Evolutionary conservation across 2,888 invertebrate genomes (phyloP), one percentile per base, ranked within the genome.

Genomic region (Oligia strigilis): DNA sequence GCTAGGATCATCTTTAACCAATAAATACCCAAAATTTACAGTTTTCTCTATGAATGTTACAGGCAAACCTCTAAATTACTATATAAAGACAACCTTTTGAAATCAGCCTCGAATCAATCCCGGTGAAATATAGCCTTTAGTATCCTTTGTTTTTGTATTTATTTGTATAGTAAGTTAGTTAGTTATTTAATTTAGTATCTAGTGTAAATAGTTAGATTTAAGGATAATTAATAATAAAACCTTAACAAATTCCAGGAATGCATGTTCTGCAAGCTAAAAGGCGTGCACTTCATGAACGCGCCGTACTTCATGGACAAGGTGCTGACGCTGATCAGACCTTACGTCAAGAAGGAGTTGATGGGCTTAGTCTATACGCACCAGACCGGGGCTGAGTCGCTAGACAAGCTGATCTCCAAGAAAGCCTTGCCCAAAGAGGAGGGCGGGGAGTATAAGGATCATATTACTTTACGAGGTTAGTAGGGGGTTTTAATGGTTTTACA

Each of bases 301-400:
- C 98, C 98, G 0, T 95, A 97, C 1, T 98, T 98, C 87, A 97
- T 98, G 97, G 98, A 98, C 90, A 98, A 97, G 89, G 93, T 98
- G 80, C 92, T 98, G 94, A 97, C 97, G 81, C 91, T 98, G 85
- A 97, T 98, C 94, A 97, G 96, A 91, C 98, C 98, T 0, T 98
- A 98, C 90, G 97, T 98, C 97, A 98, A 98, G 91, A 98, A 98
- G 89, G 97, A 97, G 65, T 93, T 98, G 0, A 86, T 96, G 74
- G 95, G 95, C 64, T 93, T 97, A 69, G 90, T 98, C 13, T 94
- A 96, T 81, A 94, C 98, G 60, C 98, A 98, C 90, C 96, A 96
- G 66, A 92, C 92, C 2, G 93, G 93, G 3, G 87, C 97, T 0
- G 96, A 97, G 0, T 94, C 95, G 0, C 85, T 98, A n/a, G 87